Conservation (phyloP, 2,797 vertebrate species). For the Periparus ater region DNA sequence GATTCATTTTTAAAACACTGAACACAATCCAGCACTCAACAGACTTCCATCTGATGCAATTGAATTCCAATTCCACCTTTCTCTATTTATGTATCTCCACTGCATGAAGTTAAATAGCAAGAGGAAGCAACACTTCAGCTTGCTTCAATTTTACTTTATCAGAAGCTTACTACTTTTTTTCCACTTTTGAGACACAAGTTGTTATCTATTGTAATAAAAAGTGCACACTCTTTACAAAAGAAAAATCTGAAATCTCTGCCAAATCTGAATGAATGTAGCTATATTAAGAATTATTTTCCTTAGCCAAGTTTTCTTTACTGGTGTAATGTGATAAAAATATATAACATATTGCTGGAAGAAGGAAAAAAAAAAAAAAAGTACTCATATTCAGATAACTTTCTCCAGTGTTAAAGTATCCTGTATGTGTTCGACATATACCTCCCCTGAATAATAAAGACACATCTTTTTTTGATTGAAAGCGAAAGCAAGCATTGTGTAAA, state of each 20-base stretch:
- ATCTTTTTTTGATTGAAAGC: not conserved
- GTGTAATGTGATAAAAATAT: not conserved
- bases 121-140: not conserved
- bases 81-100: not conserved
- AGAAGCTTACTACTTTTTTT: slow-evolving; percentile 30
- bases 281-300: not conserved
- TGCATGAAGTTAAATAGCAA: slow-evolving; percentile 48
- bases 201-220: slow-evolving; percentile 13
- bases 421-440: not conserved
- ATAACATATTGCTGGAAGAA: not conserved
- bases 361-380: too few species aligned
- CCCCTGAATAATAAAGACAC: not conserved
- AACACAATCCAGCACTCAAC: not conserved
- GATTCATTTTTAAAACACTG: not conserved
- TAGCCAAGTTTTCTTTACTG: not conserved
- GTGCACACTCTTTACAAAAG: slow-evolving; percentile 32
- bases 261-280: not conserved
- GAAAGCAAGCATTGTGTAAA: not conserved
- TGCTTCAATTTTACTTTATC: slow-evolving; percentile 49
- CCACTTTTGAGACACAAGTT: not conserved
- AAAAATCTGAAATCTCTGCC: not conserved
- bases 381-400: not conserved
- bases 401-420: not conserved
- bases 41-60: not conserved
- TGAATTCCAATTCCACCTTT: slow-evolving; percentile 13